These are phyloP conservation scores for Ibycter americanus DNA, from an alignment of 2,797 vertebrate genomes.

Conservation along the genomic window DNA sequence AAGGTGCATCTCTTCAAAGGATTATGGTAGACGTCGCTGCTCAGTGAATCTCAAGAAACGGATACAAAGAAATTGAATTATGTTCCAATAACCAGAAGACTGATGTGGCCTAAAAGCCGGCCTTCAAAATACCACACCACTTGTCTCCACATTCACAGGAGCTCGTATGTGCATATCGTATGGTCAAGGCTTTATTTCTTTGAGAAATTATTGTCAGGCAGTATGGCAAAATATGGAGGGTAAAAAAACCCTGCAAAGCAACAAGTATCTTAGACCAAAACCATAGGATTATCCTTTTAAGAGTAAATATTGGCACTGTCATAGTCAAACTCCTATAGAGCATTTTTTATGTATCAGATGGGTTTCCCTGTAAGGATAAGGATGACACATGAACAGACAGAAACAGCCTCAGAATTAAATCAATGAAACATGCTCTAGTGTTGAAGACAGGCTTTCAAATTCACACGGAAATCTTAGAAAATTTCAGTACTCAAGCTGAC, in stretches of 20 bases:
- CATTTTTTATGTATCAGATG: background rate
- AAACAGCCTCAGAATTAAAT: background rate
- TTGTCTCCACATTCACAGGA: background rate
- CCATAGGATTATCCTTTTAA: background rate
- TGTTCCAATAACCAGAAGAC: background rate
- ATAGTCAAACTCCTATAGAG: background rate
- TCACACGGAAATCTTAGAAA: background rate
- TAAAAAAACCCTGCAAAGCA: background rate
- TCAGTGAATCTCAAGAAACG: background rate
- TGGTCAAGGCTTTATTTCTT: background rate
- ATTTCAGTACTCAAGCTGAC: background rate
- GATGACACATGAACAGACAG: background rate
- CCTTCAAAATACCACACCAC: background rate
- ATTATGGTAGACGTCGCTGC: background rate
- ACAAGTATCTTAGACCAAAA: background rate
- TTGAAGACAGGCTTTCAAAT: background rate
- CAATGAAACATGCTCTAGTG: background rate
- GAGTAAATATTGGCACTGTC: background rate
- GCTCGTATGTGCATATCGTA: background rate
- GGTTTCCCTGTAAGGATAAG: background rate
- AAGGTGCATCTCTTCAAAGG: background rate
- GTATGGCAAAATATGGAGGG: background rate
- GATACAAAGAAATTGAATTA: background rate
- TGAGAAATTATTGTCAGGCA: background rate
- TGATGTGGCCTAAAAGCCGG: background rate